phyloP scores from a whole-genome alignment of 2,113 vertebrate genomes.

The Pithys albifrons region DNA sequence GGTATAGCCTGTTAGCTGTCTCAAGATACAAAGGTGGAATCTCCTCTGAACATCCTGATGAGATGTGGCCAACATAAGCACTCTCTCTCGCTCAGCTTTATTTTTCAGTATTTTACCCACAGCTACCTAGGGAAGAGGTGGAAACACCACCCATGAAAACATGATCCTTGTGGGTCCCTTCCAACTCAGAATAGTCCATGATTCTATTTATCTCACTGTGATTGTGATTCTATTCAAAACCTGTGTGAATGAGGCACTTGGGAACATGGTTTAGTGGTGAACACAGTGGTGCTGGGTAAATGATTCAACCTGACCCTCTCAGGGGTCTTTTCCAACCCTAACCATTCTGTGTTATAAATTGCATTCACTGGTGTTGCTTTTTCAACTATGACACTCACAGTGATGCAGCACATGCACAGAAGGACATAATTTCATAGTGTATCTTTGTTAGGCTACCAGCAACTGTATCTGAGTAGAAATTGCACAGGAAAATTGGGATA shows the following conservation, averaged over 20 bases:
- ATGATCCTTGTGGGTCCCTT: no score
- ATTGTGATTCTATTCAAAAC: background rate
- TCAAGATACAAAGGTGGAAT: background rate
- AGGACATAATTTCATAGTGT: background rate
- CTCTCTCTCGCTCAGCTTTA: background rate
- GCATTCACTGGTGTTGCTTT: background rate
- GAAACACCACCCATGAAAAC: background rate
- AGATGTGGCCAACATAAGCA: background rate
- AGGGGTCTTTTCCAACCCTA: background rate
- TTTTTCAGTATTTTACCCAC: background rate
- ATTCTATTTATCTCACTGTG: no score
- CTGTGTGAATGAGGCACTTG: background rate
- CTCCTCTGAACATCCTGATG: background rate
- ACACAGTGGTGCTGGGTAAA: background rate
- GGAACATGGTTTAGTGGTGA: background rate
- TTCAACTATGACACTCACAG: background rate
- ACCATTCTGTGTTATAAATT: background rate
- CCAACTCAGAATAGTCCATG: no score
- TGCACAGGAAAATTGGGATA: background rate
- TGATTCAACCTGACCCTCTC: background rate
- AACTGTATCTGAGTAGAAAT: background rate
- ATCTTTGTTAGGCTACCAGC: background rate
- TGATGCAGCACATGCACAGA: background rate
- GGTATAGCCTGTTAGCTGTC: background rate
- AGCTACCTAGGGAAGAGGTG: background rate